A percentile compares a stretch with the other conserved stretches of the same genome.
phyloP scores from a whole-genome alignment of 92 coral and sea anemone genomes.

The Actinernus sp. region DNA sequence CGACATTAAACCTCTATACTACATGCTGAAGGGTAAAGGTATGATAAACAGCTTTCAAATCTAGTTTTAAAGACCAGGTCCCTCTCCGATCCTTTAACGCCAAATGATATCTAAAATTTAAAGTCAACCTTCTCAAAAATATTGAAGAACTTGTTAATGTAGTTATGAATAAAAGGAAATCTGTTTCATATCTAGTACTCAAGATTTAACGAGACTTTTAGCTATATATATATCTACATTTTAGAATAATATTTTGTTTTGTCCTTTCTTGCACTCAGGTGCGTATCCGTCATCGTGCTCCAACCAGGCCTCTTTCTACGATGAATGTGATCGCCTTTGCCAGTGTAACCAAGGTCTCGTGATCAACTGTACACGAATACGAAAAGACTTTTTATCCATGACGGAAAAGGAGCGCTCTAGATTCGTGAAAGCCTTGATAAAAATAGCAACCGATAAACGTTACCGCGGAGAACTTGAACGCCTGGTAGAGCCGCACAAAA shows the following conservation, averaged over 20 bases:
- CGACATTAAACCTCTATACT: not conserved
- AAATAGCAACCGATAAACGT: slow-evolving; percentile 15
- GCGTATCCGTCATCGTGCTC: slow-evolving; percentile 2
- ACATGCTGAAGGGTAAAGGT: slow-evolving; percentile 24
- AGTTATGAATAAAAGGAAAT: not conserved
- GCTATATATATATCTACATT: no score
- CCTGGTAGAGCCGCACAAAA: slow-evolving; percentile 12
- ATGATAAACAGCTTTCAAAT: not conserved
- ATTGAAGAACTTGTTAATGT: no score
- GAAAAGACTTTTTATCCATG: slow-evolving; percentile 58
- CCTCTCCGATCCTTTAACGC: no score
- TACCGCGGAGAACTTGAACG: slow-evolving; percentile 23
- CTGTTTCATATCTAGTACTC: no score
- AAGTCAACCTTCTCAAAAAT: no score
- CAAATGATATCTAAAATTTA: no score
- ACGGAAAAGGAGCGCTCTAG: slow-evolving; percentile 15
- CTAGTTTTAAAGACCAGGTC: not conserved
- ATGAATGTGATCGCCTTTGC: slow-evolving; percentile 65
- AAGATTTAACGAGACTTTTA: no score
- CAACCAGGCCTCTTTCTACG: slow-evolving; percentile 3
- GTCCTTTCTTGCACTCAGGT: no score
- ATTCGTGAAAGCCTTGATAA: slow-evolving; percentile 46
- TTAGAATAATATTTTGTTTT: no score
- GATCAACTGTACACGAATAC: slow-evolving; percentile 53
- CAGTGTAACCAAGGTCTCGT: slow-evolving; percentile 28